Evolutionary conservation across 2,797 vertebrate species (phyloP), one percentile per base, ranked within the genome.

Genomic region (Psittacula derbiana): DNA sequence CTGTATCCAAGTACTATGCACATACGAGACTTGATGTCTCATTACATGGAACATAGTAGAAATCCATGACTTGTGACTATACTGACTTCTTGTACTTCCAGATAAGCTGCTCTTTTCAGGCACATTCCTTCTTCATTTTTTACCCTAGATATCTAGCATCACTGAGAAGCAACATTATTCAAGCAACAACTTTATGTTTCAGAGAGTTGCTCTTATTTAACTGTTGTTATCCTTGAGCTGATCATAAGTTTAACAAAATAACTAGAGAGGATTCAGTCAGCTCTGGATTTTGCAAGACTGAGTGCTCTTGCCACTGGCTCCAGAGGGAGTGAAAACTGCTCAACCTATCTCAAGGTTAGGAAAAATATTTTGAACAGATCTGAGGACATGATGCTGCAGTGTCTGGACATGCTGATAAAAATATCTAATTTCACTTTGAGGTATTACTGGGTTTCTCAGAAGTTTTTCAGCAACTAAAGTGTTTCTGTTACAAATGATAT

Each of bases 321-420:
- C 83, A 90, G 70, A 92, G 52, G 71, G 81, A 91, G 38, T 17
- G 65, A 92, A 83, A 80, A 64, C 79, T 80, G 58, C 65, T 79
- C 46, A 72, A 20, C 49, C 86, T 96, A 88, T 93, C 91, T 92
- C 67, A 57, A 70, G 6, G 53, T 90, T 72, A 81, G 64, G 10
- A 74, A 95, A 96, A 96, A 82, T 94, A 87, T 94, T 95, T 95
- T 94, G 80, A 90, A 19, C 33, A 74, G 64, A 90, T 91, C 46
- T 46, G 49, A n/a, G 83, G 80, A 95, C 90, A 73, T 5, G 44
- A 75, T 93, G 83, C 74, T 94, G 57, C 14, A 10, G 64, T 20
- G 50, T 92, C 90, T 96, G 80, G 64, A 55, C 73, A 86, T 0
- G 3, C 92, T 87, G 95, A 96, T 92, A 93, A 95, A 95, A 87